These are phyloP conservation scores for Halcyon badia DNA, from an alignment of 2,797 vertebrate species.

Conservation along the genomic window DNA sequence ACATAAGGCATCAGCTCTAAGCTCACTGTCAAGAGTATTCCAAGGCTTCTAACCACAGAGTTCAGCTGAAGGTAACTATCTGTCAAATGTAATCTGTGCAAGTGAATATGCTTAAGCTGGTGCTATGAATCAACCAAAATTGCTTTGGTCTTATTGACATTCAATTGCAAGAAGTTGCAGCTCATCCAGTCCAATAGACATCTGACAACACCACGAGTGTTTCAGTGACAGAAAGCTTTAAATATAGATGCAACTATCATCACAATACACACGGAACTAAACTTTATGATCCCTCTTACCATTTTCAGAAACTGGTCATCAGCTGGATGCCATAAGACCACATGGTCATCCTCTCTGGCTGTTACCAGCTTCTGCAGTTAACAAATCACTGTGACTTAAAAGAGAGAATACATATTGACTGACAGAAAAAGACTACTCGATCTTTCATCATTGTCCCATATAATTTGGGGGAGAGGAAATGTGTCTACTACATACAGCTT, in stretches of 20 bases:
- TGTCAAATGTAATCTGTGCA: constrained; percentile 84
- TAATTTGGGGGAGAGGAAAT: neutral
- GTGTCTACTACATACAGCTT: neutral
- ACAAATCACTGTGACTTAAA: constrained; percentile 50
- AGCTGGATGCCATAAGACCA: constrained; percentile 38
- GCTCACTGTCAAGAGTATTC: constrained; percentile 82
- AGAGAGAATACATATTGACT: constrained; percentile 22
- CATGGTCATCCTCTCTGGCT: neutral
- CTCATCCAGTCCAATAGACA: constrained; percentile 82
- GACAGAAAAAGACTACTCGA: constrained; percentile 48
- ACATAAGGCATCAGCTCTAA: constrained; percentile 85
- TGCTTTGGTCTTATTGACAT: constrained; percentile 87
- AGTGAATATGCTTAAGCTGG: constrained; percentile 85
- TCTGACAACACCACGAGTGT: constrained; percentile 81
- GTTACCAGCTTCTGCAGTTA: constrained; percentile 47
- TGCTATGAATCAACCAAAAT: constrained; percentile 84
- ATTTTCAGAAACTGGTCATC: constrained; percentile 68
- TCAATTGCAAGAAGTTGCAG: constrained; percentile 82
- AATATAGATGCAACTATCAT: constrained; percentile 83
- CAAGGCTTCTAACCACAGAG: constrained; percentile 82
- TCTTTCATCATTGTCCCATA: neutral
- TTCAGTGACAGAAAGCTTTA: constrained; percentile 81
- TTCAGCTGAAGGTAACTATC: constrained; percentile 87
- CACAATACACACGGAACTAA: constrained; percentile 73
- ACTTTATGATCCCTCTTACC: constrained; percentile 71